phyloP scores from a whole-genome alignment of 2,797 vertebrate species.

The Cichlasoma orientale region DNA sequence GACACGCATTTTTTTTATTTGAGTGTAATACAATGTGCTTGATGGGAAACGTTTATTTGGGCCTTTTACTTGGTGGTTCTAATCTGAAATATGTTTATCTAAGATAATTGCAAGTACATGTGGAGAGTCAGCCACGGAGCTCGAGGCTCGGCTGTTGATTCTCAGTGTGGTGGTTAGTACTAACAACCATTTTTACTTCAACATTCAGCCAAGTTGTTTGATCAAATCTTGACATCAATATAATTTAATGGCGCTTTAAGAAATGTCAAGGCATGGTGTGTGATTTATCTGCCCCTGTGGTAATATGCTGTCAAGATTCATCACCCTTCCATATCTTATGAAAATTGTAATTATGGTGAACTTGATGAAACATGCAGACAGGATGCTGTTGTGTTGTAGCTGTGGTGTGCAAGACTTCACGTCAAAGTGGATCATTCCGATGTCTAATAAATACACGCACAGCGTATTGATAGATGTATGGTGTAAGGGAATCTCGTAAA shows the following conservation, averaged over 20 bases:
- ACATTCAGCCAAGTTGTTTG: background rate
- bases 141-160: background rate
- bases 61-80: slow-evolving; percentile 8
- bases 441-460: background rate
- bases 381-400: background rate
- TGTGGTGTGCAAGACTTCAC: background rate
- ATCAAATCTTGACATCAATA: background rate
- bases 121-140: background rate
- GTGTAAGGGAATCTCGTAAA: background rate
- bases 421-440: background rate
- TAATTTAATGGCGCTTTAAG: background rate
- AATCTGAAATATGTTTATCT: slow-evolving; percentile 10
- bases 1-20: slow-evolving; percentile 13
- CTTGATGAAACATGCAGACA: slow-evolving; percentile 1
- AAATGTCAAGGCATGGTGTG: background rate
- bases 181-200: background rate
- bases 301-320: slow-evolving; percentile 25
- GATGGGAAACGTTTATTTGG: background rate
- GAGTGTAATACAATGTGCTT: slow-evolving; percentile 6
- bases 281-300: slow-evolving; percentile 3
- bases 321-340: slow-evolving; percentile 20
- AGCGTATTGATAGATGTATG: background rate
- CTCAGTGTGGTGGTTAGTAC: background rate
- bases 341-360: slow-evolving; percentile 29
- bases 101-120: background rate